Base-by-base conservation (phyloP, 1,140 invertebrate species). In the Sarcophaga bullata region DNA sequence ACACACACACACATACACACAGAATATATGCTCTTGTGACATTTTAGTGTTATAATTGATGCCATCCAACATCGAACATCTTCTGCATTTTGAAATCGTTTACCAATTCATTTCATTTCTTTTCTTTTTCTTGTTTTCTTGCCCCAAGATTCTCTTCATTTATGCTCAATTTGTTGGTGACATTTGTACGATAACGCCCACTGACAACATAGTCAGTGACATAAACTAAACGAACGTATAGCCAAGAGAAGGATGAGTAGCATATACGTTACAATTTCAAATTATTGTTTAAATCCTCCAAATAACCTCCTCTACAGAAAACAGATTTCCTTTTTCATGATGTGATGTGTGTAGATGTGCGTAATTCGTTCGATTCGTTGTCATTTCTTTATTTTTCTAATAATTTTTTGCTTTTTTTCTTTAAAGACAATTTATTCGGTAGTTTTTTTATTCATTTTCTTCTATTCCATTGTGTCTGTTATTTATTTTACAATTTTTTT, bases 21-120 rank as follows among this genome's bases (percentile, higher is more conserved):
- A 3, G 52, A 3, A 54, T 11, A 7, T 25, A 72, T 9, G 19
- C 19, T 17, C 37, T 72, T 25, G 62, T 50, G 49, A 50, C 75
- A 68, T 68, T 68, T 68, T 68, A 68, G 75, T 78, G 75, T 78
- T 78, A 78, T 78, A 78, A 78, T 78, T 78, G 75, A 78, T 78
- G 75, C 75, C 75, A 78, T 78, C 75, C 37, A 78, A 78, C 48
- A 78, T 78, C 49, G 10, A 48, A n/a, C 46, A n/a, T 15, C 73
- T 76, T 15, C 73, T 78, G 17, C 47, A 50, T 52, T 19, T 11
- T 37, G 25, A 37, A 37, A 37, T 37, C 25, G 25, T 10, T 46
- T 19, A 15, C 62, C 73, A 37, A 73, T 15, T 13, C 46, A 37
- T 9, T 52, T 10, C 50, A 52, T 9, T 52, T 52, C 8, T 10